phyloP scores from a whole-genome alignment of 1,140 invertebrate species.

The Stegodyphus mimosarum region DNA sequence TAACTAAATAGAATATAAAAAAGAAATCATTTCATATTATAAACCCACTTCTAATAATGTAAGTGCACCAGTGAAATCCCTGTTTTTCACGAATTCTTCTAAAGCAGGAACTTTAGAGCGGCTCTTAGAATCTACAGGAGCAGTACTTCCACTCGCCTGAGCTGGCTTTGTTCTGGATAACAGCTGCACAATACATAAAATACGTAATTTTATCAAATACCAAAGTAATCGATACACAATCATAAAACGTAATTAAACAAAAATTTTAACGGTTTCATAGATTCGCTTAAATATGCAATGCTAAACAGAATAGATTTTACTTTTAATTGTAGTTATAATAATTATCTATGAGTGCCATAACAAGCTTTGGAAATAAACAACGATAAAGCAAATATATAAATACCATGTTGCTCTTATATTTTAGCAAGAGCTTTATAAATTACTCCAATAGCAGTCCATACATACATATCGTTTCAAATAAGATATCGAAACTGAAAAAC shows the following conservation, averaged over 20 bases:
- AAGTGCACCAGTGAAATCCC: constrained; percentile 94
- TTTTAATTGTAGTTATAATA: no score
- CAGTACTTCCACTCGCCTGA: constrained; percentile 36
- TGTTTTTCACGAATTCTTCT: constrained; percentile 88
- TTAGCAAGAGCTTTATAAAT: no score
- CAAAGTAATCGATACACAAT: background rate
- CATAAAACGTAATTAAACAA: background rate
- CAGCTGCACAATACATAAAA: constrained; percentile 41
- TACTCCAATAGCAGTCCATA: no score
- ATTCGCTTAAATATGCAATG: no score
- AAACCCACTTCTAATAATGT: constrained; percentile 85
- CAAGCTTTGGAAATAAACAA: no score
- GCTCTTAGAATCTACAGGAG: constrained; percentile 38
- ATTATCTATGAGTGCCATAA: no score
- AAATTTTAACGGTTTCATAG: background rate
- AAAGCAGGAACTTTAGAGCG: constrained; percentile 77
- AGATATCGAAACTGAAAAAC: no score
- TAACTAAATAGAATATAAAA: background rate
- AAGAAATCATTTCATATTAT: background rate
- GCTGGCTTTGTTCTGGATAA: constrained; percentile 65
- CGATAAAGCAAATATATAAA: no score
- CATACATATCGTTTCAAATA: no score
- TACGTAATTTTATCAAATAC: background rate
- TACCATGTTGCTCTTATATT: no score
- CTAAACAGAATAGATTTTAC: no score